Evolutionary conservation across 2,888 invertebrate genomes (phyloP).

Genomic region (Pammene aurita): DNA sequence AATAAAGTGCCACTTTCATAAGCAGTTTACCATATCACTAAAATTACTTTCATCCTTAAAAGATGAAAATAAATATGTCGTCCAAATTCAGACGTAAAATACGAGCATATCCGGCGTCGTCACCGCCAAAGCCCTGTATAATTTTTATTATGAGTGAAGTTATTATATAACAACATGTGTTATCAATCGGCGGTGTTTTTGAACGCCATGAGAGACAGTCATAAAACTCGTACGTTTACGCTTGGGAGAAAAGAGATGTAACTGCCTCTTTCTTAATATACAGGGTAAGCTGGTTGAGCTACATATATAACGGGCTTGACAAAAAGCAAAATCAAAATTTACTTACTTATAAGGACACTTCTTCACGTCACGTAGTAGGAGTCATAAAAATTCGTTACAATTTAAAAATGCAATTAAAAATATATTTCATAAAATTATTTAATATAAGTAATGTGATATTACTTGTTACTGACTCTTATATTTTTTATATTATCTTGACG

Average conservation of each 20-base stretch:
- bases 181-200: conserved; percentile 73
- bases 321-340: too few relatives aligned
- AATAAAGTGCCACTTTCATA: conserved; percentile 41
- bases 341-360: too few relatives aligned
- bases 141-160: conserved; percentile 40
- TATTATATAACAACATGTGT: conserved; percentile 61
- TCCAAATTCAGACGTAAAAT: conserved; percentile 12
- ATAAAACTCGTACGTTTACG: conserved; percentile 61
- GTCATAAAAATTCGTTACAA: too few relatives aligned
- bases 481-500: too few relatives aligned
- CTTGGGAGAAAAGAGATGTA: neutral
- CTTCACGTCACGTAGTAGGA: too few relatives aligned
- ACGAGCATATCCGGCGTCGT: conserved; percentile 24
- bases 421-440: too few relatives aligned
- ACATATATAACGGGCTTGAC: too few relatives aligned
- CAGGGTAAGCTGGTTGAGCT: neutral
- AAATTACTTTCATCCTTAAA: conserved; percentile 20
- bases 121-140: conserved; percentile 29
- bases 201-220: conserved; percentile 72
- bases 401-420: too few relatives aligned
- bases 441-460: too few relatives aligned
- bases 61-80: conserved; percentile 18
- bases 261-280: neutral
- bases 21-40: neutral
- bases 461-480: too few relatives aligned